These are phyloP conservation scores for Ceraclea dissimilis DNA, from an alignment of 2,888 invertebrate genomes.

Conservation along the genomic window DNA sequence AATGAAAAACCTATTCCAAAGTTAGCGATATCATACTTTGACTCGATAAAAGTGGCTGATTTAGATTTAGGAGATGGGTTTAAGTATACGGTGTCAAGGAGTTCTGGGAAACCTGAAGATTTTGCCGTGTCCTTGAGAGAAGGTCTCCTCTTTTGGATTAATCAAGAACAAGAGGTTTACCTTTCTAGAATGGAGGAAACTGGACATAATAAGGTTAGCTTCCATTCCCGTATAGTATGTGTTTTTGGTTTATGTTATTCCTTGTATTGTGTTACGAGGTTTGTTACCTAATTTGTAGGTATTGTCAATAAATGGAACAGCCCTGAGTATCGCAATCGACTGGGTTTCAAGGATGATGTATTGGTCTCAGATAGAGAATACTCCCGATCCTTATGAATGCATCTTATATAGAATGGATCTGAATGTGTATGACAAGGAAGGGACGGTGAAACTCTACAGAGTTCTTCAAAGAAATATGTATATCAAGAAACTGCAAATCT, in stretches of 20 bases:
- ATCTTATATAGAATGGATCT: conserved; percentile 60
- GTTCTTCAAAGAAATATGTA: conserved; percentile 49
- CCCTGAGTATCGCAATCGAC: conserved; percentile 67
- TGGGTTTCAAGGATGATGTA: conserved; percentile 83
- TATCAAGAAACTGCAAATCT: conserved; percentile 62
- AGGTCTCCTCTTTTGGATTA: conserved; percentile 74
- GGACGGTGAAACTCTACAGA: conserved; percentile 41
- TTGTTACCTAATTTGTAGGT: conserved; percentile 30
- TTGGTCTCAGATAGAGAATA: conserved; percentile 62
- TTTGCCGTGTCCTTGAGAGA: conserved; percentile 63
- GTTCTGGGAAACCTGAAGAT: conserved; percentile 61
- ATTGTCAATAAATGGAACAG: conserved; percentile 42
- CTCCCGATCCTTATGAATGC: conserved; percentile 41
- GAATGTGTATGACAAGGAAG: conserved; percentile 49
- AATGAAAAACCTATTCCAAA: conserved; percentile 72
- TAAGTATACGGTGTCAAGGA: conserved; percentile 47
- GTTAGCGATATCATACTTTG: conserved; percentile 64
- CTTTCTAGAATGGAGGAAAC: conserved; percentile 51
- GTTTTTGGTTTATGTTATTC: no score
- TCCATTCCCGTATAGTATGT: neutral
- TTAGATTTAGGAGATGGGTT: conserved; percentile 61
- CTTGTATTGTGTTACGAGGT: neutral
- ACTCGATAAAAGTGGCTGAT: conserved; percentile 68
- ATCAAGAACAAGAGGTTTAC: conserved; percentile 64
- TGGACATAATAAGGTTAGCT: conserved; percentile 41